Evolutionary conservation across 2,888 invertebrate species (phyloP).

Genomic region (Sarcophaga variegata): DNA sequence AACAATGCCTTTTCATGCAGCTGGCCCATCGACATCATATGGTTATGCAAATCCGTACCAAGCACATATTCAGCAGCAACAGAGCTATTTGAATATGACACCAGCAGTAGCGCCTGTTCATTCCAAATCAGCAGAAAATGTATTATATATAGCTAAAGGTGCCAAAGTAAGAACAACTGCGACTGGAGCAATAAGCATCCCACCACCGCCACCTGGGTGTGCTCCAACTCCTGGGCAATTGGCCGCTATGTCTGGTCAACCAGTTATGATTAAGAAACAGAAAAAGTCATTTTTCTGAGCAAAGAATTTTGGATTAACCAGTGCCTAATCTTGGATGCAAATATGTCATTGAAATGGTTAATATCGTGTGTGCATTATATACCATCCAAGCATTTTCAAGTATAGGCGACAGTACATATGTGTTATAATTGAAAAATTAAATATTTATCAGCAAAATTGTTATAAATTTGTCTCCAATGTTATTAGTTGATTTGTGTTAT

Average conservation of each 20-base stretch:
- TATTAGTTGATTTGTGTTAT: no score
- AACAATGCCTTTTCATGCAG: constrained; percentile 11
- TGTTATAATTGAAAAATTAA: no score
- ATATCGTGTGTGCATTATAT: neutral
- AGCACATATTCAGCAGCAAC: constrained; percentile 65
- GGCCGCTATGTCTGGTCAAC: constrained; percentile 80
- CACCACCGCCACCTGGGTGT: constrained; percentile 81
- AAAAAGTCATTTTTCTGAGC: constrained; percentile 77
- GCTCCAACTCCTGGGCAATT: constrained; percentile 80
- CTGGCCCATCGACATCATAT: constrained; percentile 38
- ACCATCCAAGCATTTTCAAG: neutral
- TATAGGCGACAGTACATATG: no score
- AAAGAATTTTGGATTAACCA: neutral
- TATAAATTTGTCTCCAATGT: no score
- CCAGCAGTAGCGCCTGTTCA: constrained; percentile 7
- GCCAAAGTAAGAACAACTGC: constrained; percentile 74
- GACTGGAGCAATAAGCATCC: constrained; percentile 77
- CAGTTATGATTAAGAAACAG: constrained; percentile 76
- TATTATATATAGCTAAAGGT: constrained; percentile 74
- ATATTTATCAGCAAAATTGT: no score
- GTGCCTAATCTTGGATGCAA: neutral
- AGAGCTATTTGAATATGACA: constrained; percentile 57
- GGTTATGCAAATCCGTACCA: constrained; percentile 66
- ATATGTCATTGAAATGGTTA: no score
- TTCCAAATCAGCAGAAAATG: constrained; percentile 46